Evolutionary conservation across 2,888 invertebrate genomes (phyloP).

Genomic region (Limulus polyphemus): DNA sequence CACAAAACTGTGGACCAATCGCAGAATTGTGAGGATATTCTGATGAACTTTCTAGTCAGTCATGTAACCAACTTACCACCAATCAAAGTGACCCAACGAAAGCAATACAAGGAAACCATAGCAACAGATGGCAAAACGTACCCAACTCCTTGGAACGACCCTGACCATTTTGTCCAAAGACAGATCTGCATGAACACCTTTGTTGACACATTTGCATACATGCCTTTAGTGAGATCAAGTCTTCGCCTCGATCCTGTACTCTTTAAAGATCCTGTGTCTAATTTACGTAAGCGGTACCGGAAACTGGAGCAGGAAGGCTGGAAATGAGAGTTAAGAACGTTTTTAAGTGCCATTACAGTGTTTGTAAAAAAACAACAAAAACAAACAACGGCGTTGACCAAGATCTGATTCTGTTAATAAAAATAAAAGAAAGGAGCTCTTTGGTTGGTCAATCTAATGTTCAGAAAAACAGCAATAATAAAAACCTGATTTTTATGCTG

Average conservation of each 20-base stretch:
- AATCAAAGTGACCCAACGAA: constrained; percentile 85
- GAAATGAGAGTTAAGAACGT: constrained; percentile 6
- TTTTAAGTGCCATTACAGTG: too few species aligned
- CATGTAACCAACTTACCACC: constrained; percentile 85
- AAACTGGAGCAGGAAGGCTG: constrained; percentile 55
- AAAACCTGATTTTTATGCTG: too few species aligned
- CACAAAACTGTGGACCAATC: constrained; percentile 81
- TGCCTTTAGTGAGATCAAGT: constrained; percentile 82
- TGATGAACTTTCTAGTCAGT: constrained; percentile 87
- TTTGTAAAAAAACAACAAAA: too few species aligned
- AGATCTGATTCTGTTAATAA: too few species aligned
- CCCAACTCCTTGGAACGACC: constrained; percentile 72
- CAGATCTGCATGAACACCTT: constrained; percentile 90
- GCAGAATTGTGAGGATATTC: constrained; percentile 88
- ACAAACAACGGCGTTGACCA: too few species aligned
- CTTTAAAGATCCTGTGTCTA: constrained; percentile 90
- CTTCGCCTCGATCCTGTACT: constrained; percentile 85
- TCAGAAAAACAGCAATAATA: too few species aligned
- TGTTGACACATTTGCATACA: constrained; percentile 85
- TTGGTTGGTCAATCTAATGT: too few species aligned
- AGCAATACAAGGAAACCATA: constrained; percentile 65
- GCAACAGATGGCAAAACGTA: constrained; percentile 38
- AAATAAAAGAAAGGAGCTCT: too few species aligned
- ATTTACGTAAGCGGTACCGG: constrained; percentile 85
- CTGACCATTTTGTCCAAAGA: constrained; percentile 85